Conservation (phyloP, 1,140 invertebrate genomes). For the Macrotrachela quadricornifera region DNA sequence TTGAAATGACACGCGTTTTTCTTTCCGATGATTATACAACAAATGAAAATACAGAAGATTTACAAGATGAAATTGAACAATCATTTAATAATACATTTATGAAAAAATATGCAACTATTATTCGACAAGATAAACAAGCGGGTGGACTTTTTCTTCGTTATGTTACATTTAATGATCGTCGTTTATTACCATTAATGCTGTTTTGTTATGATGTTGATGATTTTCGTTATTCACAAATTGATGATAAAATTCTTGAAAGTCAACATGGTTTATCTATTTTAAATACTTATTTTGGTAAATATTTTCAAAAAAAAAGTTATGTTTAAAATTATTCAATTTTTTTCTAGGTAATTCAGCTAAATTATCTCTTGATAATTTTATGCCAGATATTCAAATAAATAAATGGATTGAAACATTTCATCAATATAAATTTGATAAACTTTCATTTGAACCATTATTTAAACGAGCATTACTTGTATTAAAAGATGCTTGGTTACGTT, state of each 20-base stretch:
- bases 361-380: too few relatives aligned
- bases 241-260: constrained; percentile 21
- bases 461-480: constrained; percentile 16
- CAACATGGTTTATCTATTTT: constrained; percentile 27
- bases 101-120: neutral
- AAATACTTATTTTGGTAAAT: constrained; percentile 19
- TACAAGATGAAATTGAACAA: constrained; percentile 11
- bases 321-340: too few relatives aligned
- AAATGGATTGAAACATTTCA: too few relatives aligned
- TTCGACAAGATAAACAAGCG: constrained; percentile 15
- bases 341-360: too few relatives aligned
- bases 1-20: constrained; percentile 12
- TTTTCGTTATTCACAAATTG: neutral
- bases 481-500: constrained; percentile 22
- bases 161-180: neutral
- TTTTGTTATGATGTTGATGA: constrained; percentile 8
- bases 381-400: too few relatives aligned
- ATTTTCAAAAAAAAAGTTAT: too few relatives aligned
- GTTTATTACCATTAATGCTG: constrained; percentile 1
- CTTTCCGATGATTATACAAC: neutral
- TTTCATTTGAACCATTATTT: constrained; percentile 6
- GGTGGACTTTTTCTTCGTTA: constrained; percentile 22
- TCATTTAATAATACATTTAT: neutral
- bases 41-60: neutral
- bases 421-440: neutral